Percentiles rank a stretch among this genome's conserved stretches.
Evolutionary conservation across 1,140 invertebrate species (phyloP).

Genomic region (Leptopilina clavipes): DNA sequence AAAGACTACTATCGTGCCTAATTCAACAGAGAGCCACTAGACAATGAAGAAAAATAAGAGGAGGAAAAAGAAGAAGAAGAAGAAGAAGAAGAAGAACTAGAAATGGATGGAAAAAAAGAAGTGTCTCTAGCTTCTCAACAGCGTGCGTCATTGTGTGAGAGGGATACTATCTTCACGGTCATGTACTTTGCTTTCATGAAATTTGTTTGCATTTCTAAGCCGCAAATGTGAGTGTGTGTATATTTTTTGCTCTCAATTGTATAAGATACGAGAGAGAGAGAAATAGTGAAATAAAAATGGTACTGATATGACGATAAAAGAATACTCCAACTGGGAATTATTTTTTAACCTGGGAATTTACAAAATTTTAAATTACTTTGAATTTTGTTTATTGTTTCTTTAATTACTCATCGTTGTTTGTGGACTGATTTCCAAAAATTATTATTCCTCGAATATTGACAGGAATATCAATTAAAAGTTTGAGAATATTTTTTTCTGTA

Average conservation of each 20-base stretch:
- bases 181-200: constrained; percentile 45
- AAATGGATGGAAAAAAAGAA: constrained; percentile 44
- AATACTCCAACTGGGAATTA: no score
- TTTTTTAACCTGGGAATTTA: background rate
- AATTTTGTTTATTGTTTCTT: no score
- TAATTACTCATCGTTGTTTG: no score
- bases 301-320: no score
- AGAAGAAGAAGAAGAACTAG: constrained; percentile 43
- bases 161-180: constrained; percentile 45
- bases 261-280: constrained; percentile 28
- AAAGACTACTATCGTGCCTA: constrained; percentile 56
- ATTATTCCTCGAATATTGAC: no score
- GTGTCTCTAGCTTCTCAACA: constrained; percentile 50
- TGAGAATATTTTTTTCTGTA: no score
- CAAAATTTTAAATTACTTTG: no score
- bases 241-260: background rate
- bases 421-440: no score
- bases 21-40: constrained; percentile 57
- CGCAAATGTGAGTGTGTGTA: background rate
- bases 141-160: constrained; percentile 44
- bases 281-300: background rate
- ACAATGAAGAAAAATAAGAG: constrained; percentile 43
- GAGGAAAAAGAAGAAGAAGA: constrained; percentile 37
- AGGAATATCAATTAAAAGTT: no score
- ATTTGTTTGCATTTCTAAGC: constrained; percentile 40